Conservation (phyloP, 2,113 vertebrate species). For the Caranx ignobilis region DNA sequence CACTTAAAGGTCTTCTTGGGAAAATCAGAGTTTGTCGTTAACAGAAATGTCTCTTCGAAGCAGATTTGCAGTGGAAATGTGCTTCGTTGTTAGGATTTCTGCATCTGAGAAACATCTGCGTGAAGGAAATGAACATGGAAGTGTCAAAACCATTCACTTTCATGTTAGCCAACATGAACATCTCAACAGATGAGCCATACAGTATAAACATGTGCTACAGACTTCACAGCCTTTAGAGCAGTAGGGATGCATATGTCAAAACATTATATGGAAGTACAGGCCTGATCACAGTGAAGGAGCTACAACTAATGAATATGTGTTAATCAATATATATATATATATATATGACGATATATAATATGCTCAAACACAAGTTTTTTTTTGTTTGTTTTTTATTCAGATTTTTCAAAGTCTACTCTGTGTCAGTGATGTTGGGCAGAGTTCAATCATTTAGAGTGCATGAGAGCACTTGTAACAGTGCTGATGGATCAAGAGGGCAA, state of each 20-base stretch:
- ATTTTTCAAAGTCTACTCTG: background rate
- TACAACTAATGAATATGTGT: background rate
- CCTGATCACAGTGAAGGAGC: background rate
- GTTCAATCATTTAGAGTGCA: constrained; percentile 22
- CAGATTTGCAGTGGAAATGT: background rate
- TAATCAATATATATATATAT: constrained; percentile 4
- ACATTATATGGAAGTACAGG: background rate
- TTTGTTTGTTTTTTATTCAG: background rate
- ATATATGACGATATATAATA: background rate
- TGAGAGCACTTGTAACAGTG: constrained; percentile 1
- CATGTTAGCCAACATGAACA: background rate
- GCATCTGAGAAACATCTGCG: background rate
- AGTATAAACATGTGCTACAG: background rate
- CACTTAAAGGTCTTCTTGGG: background rate
- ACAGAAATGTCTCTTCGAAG: background rate
- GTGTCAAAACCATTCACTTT: background rate
- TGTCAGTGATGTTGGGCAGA: constrained; percentile 9
- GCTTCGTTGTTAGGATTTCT: background rate
- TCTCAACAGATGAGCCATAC: background rate
- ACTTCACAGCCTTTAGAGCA: constrained; percentile 1
- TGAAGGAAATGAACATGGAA: background rate
- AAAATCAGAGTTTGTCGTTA: background rate
- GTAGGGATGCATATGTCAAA: constrained; percentile 3
- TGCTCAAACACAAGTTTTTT: background rate
- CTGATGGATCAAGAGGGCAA: constrained; percentile 11